phyloP scores from a whole-genome alignment of 1,140 invertebrate species.

The Calliopsis andreniformis region DNA sequence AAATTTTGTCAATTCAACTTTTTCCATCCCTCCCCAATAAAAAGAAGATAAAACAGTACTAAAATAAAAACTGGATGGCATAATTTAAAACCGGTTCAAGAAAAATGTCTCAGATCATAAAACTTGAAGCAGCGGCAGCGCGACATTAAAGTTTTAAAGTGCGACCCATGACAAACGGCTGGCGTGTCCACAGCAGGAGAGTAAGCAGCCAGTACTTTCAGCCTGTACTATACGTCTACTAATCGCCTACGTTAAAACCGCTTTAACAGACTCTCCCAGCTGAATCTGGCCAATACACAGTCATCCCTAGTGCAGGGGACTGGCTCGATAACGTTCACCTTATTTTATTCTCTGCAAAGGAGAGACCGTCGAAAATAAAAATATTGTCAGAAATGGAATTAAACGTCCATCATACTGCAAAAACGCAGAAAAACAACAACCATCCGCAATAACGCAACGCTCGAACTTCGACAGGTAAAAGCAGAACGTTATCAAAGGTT shows the following conservation, averaged over 20 bases:
- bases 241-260: background rate
- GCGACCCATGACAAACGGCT: background rate
- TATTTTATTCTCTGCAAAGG: background rate
- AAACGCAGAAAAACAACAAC: too few species aligned
- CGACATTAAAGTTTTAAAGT: slow-evolving; percentile 7
- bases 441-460: too few species aligned
- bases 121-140: background rate
- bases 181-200: background rate
- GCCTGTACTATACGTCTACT: background rate
- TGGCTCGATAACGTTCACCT: too few species aligned
- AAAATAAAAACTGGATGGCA: too few species aligned
- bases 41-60: too few species aligned
- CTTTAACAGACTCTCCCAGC: background rate
- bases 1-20: too few species aligned
- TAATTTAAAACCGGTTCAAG: background rate
- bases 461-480: background rate
- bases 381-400: too few species aligned
- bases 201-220: background rate
- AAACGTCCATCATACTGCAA: too few species aligned
- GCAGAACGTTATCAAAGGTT: background rate
- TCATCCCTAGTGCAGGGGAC: too few species aligned
- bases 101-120: background rate
- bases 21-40: too few species aligned
- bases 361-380: too few species aligned
- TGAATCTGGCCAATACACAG: background rate